Evolutionary conservation across 2,797 vertebrate species (phyloP), one percentile per base, ranked within the genome.

Genomic region (Sebastes vulpes): DNA sequence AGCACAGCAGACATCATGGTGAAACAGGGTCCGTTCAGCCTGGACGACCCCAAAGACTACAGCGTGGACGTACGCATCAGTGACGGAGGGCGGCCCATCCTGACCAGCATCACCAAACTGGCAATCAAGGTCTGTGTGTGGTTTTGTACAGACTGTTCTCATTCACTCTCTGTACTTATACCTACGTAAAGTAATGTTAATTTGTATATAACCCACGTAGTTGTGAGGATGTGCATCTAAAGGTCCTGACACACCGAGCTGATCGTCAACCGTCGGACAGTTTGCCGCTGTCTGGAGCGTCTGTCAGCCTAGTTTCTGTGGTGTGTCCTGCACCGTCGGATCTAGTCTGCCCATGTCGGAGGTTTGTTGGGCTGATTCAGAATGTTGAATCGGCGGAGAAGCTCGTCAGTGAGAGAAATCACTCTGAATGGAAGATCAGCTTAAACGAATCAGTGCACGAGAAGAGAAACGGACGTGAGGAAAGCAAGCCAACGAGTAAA

Each of bases 1-100:
- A 97, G 96, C 94, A 97, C 97, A 0, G 98, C 98, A 4, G 97
- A 92, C 65, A 76, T 99, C 84, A 83, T 92, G 0, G 95, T 99
- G 90, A 97, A 92, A 70, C 96, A 97, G 0, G 98, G 97, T 4
- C 95, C 95, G 29, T 99, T 99, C 85, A 97, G 96, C 60, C 91
- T 96, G 53, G 96, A 99, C 1, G 95, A 96, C 7, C 86, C 95
- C 85, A 95, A 94, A 65, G 95, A 96, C 78, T 96, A 98, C 90
- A 89, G 90, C 66, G 89, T 99, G 85, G 94, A 97, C 0, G 94
- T 99, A 21, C 79, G 96, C 82, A 96, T 99, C 93, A 94, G 94
- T 0, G 98, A 99, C 72, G 97, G 97, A 0, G 98, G 97, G 0
- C 77, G 2, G 1, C 98, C 98, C 0, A 32, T 87, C 32, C 94